Evolutionary conservation across 2,888 invertebrate species (phyloP), one percentile per base, ranked within the genome.

Genomic region (Sinohyriopsis cumingii): DNA sequence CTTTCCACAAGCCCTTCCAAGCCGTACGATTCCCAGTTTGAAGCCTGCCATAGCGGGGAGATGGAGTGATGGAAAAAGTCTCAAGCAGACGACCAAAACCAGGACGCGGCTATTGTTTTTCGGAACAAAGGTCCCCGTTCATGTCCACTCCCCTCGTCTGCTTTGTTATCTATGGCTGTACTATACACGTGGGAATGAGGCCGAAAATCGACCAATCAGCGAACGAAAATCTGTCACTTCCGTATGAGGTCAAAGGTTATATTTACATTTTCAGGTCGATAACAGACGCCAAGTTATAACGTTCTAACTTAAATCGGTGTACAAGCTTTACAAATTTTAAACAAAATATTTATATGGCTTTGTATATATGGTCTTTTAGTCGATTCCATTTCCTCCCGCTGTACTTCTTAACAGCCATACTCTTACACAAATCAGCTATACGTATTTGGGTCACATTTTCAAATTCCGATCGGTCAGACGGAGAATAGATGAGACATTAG

Each of bases 1-100:
- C 88, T 91, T 91, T 79, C 91, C 91, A 55, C 90, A 91, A 5
- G 91, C 90, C 71, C 90, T 86, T 55, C 91, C 91, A 59, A 91
- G 85, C 65, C 90, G 86, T 25, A 91, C 90, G 70, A 91, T 90
- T 60, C 91, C 91, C 68, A 91, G 75, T 77, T 87, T 87, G 65
- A 85, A 85, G 72, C 87, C 86, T 62, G 86, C 85, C 87, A 87
- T 86, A 59, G 60, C 57, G n/a, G 54, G 9, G 45, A 22, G 45
- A n/a, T 5, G 20, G 57, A 45, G 56, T 33, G 22, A 18, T 59
- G 55, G 7, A 33, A 7, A 12, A 24, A 19, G 20, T 55, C n/a
- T 5, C n/a, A 45, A 33, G 9, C 55, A 61, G 18, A 22, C 24
- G 25, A 61, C 33, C 55, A 18, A 20, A 22, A 65, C 63, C 53